Evolutionary conservation across 2,888 invertebrate species (phyloP), one percentile per base, ranked within the genome.

Genomic region (Metellina segmentata): DNA sequence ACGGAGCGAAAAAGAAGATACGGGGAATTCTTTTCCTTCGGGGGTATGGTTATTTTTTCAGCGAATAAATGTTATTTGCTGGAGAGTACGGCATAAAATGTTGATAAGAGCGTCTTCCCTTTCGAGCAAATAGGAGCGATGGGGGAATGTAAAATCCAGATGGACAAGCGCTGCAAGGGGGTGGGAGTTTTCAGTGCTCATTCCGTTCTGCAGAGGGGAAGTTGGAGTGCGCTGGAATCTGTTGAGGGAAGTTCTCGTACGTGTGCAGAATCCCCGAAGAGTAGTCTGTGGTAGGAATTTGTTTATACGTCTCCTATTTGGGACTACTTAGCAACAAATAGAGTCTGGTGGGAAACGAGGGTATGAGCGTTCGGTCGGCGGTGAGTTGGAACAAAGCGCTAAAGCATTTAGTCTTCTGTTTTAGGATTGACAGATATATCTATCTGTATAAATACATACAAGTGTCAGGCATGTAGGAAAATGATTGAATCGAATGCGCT

Each of bases 201-300:
- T 19, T 53, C 13, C 53, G 34, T 34, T 19, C 61, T 20, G 13
- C 13, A 11, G 13, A 61, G 34, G 61, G 34, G 61, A 20, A 6
- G 6, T 53, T 8, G 53, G 78, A 16, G 77, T 34, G 49, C 13
- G 48, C 51, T 7, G 77, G 49, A 49, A 77, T 8, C 53, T 79
- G 79, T 34, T 48, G 20, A 71, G 72, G n/a, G 83, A 20, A 75
- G 85, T 61, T 34, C 72, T n/a, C 20, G 34, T 75, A 85, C 85
- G 85, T 85, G 85, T 11, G 52, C 7, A 20, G 85, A 85, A 85
- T 85, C 69, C 75, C 85, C 61, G 74, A 61, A 49, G 85, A 61
- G 74, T 9, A 49, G 53, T 70, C 70, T 71, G 81, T 7, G 48
- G 71, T 8, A 11, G 9, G 49, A 71, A 49, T n/a, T 70, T 81